Percentiles rank a stretch among this genome's conserved stretches.
Evolutionary conservation across 2,797 vertebrate species (phyloP).

Genomic region (Pantherophis vulpinus): DNA sequence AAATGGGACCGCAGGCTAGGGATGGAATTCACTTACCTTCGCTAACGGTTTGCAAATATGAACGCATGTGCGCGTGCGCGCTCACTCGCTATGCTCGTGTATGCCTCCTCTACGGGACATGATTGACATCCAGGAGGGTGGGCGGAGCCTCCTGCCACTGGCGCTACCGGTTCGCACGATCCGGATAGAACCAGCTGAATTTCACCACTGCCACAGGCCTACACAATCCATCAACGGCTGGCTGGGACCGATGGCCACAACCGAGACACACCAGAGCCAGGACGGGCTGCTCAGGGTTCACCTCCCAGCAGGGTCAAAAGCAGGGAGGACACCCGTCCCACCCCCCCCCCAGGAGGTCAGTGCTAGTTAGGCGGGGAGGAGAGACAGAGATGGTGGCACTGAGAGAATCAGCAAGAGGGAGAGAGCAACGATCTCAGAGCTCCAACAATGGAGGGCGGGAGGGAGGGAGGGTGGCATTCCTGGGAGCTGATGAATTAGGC

Average conservation of each 20-base stretch:
- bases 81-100: too few relatives aligned
- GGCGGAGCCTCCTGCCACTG: too few relatives aligned
- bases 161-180: too few relatives aligned
- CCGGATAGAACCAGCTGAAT: too few relatives aligned
- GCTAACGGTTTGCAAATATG: too few relatives aligned
- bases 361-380: too few relatives aligned
- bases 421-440: fast-evolving
- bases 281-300: neutral
- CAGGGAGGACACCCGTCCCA: neutral
- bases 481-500: neutral
- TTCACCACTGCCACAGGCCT: too few relatives aligned
- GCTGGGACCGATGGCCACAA: neutral
- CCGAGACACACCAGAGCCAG: neutral
- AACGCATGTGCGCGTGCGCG: fast-evolving
- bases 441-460: fast-evolving
- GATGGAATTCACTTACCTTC: too few relatives aligned
- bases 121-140: too few relatives aligned
- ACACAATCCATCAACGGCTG: neutral
- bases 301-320: neutral
- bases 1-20: neutral
- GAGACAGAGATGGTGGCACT: too few relatives aligned
- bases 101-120: too few relatives aligned
- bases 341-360: neutral
- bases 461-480: neutral
- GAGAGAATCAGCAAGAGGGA: fast-evolving